Evolutionary conservation across 2,888 invertebrate genomes (phyloP).

Genomic region (Myopa tessellatipennis): DNA sequence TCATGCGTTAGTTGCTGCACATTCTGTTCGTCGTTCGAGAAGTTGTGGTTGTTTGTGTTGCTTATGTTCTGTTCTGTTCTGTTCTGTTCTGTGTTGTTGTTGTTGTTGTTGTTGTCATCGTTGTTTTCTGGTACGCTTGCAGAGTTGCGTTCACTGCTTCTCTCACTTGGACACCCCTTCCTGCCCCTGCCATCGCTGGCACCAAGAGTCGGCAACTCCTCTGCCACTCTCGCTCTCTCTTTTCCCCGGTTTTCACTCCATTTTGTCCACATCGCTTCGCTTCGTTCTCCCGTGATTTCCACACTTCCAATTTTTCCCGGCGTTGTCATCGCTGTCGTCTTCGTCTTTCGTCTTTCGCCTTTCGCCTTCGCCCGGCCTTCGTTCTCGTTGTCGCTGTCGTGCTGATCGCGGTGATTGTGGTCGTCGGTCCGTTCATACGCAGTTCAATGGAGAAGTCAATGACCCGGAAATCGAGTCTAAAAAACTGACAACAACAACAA

Average conservation of each 20-base stretch:
- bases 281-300: slow-evolving; percentile 9
- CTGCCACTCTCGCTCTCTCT: not conserved
- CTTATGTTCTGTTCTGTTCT: not conserved
- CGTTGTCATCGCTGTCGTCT: not conserved
- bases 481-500: slow-evolving; percentile 55
- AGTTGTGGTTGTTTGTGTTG: slow-evolving; percentile 4
- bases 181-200: not conserved
- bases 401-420: slow-evolving; percentile 44
- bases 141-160: not conserved
- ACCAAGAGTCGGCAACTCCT: not conserved
- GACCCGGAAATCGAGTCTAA: slow-evolving; percentile 68
- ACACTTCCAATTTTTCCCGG: not conserved
- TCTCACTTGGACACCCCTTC: not conserved
- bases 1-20: slow-evolving; percentile 5
- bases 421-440: slow-evolving; percentile 53
- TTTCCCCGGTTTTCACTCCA: not conserved
- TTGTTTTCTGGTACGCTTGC: not conserved
- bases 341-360: not conserved
- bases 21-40: not conserved
- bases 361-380: not conserved
- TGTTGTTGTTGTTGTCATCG: not conserved
- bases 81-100: not conserved
- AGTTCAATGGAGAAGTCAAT: slow-evolving; percentile 65
- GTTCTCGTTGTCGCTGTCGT: slow-evolving; percentile 16
- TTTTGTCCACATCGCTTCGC: not conserved